phyloP scores from a whole-genome alignment of 2,888 invertebrate species.

The Philhelius pedissequus region DNA sequence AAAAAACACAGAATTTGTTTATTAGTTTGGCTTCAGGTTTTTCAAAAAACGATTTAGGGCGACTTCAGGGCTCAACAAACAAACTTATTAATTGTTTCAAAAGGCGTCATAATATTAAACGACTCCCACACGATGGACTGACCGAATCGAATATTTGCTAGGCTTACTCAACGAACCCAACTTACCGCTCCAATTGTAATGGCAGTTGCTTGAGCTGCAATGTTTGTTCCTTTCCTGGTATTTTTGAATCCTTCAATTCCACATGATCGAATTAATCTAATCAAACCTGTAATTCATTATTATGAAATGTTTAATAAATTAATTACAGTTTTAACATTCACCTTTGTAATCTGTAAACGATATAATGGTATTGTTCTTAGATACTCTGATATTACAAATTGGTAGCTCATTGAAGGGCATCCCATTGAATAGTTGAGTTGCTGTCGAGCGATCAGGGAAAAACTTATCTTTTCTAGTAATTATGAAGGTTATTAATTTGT shows the following conservation, averaged over 20 bases:
- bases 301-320: neutral
- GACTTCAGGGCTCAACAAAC: too few relatives aligned
- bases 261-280: conserved; percentile 85
- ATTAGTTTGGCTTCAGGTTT: too few relatives aligned
- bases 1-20: too few relatives aligned
- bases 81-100: too few relatives aligned
- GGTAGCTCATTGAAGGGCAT: conserved; percentile 89
- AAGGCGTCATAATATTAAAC: too few relatives aligned
- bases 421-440: conserved; percentile 86
- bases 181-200: conserved; percentile 87
- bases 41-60: too few relatives aligned
- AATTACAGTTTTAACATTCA: conserved; percentile 62
- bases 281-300: conserved; percentile 77
- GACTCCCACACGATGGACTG: too few relatives aligned
- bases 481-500: neutral
- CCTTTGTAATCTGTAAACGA: conserved; percentile 86
- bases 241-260: conserved; percentile 97
- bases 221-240: conserved; percentile 96
- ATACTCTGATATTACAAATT: conserved; percentile 89
- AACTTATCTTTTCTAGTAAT: conserved; percentile 83
- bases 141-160: too few relatives aligned
- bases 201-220: conserved; percentile 97
- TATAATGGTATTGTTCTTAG: conserved; percentile 93
- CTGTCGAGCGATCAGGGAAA: conserved; percentile 88
- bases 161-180: conserved; percentile 47